Evolutionary conservation across 2,113 vertebrate genomes (phyloP).

Genomic region (Sialia sialis): DNA sequence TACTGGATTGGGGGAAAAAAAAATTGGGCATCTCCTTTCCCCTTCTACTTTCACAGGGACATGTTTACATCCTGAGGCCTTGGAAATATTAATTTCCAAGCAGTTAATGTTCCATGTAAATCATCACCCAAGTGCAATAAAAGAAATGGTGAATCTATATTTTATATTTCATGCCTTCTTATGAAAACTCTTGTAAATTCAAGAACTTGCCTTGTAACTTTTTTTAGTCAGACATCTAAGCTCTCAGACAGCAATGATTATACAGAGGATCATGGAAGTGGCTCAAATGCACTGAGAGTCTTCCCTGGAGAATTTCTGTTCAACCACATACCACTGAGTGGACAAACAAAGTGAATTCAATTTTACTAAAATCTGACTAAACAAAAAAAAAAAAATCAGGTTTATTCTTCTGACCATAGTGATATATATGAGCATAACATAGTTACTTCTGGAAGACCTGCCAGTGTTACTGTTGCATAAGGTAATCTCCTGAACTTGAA

Average conservation of each 20-base stretch:
- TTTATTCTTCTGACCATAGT: background rate
- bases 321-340: background rate
- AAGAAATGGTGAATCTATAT: background rate
- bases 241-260: background rate
- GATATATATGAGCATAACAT: background rate
- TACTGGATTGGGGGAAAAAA: background rate
- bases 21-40: background rate
- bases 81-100: background rate
- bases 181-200: background rate
- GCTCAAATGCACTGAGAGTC: background rate
- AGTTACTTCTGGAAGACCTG: background rate
- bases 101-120: slow-evolving; percentile 27
- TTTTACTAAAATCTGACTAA: background rate
- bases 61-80: background rate
- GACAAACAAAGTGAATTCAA: background rate
- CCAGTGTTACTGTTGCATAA: background rate
- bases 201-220: background rate
- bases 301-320: background rate
- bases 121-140: background rate
- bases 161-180: background rate
- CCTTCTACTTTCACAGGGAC: background rate
- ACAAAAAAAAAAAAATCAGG: background rate
- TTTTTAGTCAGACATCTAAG: background rate
- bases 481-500: background rate
- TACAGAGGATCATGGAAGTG: background rate